Evolutionary conservation across 2,113 vertebrate species (phyloP).

Genomic region (Serilophus lunatus): DNA sequence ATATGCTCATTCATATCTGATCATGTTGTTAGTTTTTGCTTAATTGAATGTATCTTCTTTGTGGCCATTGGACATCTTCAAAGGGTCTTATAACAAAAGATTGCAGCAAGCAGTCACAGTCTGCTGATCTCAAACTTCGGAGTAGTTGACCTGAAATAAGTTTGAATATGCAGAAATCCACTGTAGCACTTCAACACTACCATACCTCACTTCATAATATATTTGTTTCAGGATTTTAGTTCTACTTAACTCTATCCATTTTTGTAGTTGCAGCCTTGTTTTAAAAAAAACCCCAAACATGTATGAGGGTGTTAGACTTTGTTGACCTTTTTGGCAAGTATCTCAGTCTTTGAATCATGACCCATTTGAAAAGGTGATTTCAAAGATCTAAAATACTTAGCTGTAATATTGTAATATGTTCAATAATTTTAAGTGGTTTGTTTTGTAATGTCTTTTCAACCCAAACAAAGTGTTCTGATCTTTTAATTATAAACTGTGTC

Average conservation of each 20-base stretch:
- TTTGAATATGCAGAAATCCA: constrained; percentile 54
- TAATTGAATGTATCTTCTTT: constrained; percentile 70
- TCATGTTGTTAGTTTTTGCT: constrained; percentile 56
- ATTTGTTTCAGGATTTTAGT: constrained; percentile 29
- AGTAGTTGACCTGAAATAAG: constrained; percentile 40
- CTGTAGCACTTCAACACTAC: constrained; percentile 64
- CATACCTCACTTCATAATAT: constrained; percentile 74
- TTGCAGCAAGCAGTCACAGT: constrained; percentile 34
- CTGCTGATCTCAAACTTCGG: constrained; percentile 45
- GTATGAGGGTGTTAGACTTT: constrained; percentile 56
- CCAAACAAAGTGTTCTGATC: constrained; percentile 42
- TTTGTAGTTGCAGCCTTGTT: constrained; percentile 63
- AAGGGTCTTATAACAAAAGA: constrained; percentile 23
- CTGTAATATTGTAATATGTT: constrained; percentile 53
- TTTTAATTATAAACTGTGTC: constrained; percentile 52
- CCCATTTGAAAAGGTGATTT: constrained; percentile 45
- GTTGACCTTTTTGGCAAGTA: constrained; percentile 21
- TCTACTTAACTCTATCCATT: constrained; percentile 24
- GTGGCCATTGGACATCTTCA: constrained; percentile 51
- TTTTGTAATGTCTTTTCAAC: constrained; percentile 70
- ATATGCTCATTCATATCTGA: constrained; percentile 65
- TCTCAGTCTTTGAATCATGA: constrained; percentile 59
- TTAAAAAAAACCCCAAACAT: constrained; percentile 15
- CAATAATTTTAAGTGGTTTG: constrained; percentile 51
- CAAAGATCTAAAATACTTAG: constrained; percentile 65